A percentile compares a stretch with the other conserved stretches of the same genome.
These are phyloP conservation scores for Chaetops frenatus DNA, from an alignment of 2,113 vertebrate genomes.

Conservation along the genomic window DNA sequence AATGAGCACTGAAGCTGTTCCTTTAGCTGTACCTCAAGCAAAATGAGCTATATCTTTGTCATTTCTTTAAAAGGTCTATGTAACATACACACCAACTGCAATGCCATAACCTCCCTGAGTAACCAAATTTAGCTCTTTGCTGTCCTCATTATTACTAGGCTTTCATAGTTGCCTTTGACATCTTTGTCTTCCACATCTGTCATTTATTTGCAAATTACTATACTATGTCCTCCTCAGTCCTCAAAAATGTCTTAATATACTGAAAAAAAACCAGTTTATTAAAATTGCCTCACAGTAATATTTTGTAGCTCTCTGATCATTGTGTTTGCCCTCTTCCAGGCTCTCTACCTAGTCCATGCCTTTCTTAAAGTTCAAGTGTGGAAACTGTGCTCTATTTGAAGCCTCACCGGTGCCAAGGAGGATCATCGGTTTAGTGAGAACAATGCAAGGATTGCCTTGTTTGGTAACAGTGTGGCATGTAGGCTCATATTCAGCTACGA, in stretches of 20 bases:
- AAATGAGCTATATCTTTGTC: not conserved
- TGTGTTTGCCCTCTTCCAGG: not conserved
- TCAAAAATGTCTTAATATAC: not conserved
- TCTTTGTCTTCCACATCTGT: not conserved
- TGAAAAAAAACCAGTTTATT: not conserved
- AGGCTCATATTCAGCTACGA: not conserved
- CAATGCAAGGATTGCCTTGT: not conserved
- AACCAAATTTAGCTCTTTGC: not conserved
- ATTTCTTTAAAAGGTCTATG: not conserved
- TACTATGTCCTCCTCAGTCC: not conserved
- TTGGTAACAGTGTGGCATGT: not conserved
- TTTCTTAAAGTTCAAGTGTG: not conserved
- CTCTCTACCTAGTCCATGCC: not conserved
- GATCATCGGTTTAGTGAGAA: not conserved
- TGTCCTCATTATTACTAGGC: not conserved
- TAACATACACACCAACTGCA: not conserved
- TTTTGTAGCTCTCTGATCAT: not conserved
- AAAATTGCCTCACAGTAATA: not conserved
- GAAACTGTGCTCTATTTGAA: not conserved
- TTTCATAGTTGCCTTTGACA: not conserved
- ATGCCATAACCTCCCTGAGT: not conserved
- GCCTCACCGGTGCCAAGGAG: not conserved
- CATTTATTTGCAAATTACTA: not conserved
- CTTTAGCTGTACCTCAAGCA: not conserved
- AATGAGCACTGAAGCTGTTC: not conserved